These are phyloP conservation scores for Brachyhypopomus occidentalis DNA, from an alignment of 2,113 vertebrate genomes.

Conservation along the genomic window DNA sequence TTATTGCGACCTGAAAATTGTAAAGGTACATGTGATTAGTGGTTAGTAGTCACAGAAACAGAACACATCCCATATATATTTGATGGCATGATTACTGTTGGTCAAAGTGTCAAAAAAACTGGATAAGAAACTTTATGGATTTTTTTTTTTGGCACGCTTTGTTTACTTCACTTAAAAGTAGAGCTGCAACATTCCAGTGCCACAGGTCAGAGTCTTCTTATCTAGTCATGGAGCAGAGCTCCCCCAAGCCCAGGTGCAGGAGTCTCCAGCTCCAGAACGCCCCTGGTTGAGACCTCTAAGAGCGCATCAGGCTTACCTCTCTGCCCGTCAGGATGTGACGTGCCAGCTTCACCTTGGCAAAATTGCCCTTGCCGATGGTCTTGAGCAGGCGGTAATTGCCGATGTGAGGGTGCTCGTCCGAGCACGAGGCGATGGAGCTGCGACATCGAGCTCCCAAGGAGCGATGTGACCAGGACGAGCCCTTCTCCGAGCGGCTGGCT, in stretches of 20 bases:
- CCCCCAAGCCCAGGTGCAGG: neutral
- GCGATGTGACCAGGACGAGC: constrained; percentile 85
- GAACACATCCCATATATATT: neutral
- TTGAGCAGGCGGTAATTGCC: constrained; percentile 91
- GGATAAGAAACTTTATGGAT: neutral
- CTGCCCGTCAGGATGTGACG: constrained; percentile 87
- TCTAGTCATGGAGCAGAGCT: neutral
- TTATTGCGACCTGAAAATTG: constrained; percentile 76
- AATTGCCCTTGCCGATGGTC: constrained; percentile 94
- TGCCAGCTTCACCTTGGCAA: constrained; percentile 91
- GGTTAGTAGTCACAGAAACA: constrained; percentile 16
- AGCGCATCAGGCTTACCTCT: constrained; percentile 74
- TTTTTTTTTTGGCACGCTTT: neutral
- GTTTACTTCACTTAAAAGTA: neutral
- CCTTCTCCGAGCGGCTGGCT: constrained; percentile 86
- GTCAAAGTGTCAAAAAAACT: constrained; percentile 21
- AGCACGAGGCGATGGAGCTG: constrained; percentile 89
- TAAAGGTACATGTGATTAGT: constrained; percentile 20
- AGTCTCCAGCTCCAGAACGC: too few species aligned
- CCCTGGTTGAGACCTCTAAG: too few species aligned
- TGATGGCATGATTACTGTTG: constrained; percentile 14
- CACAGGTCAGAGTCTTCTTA: neutral
- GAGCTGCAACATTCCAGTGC: neutral
- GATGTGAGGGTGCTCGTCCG: constrained; percentile 89
- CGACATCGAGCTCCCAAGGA: constrained; percentile 88